Base-by-base conservation (phyloP, 2,797 vertebrate species). In the Darevskia nairensis region DNA sequence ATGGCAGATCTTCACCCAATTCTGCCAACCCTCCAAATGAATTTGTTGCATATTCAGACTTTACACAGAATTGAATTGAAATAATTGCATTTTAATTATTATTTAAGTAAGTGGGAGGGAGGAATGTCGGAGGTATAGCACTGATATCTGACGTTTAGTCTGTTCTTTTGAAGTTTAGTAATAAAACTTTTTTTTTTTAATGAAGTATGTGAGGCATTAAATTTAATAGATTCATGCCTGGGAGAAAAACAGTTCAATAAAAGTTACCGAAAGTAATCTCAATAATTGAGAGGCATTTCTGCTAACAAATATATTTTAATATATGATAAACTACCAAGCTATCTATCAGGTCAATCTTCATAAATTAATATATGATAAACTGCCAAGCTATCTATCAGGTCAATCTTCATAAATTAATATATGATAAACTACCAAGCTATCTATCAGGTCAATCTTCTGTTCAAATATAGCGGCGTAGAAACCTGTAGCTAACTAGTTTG, bases 241-340 rank as follows among this genome's bases (percentile, higher is more conserved):
- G 21, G 5, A 32, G 32, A 75, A 87, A 27, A 92, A 83, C 86
- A 87, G 4, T 81, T 86, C 88, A 84, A 74, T 23, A 50, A 86
- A 41, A 13, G 29, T 77, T 86, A 10, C 32, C 66, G 5, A 66
- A 78, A 66, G 32, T 5, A 50, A 66, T 66, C 5, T 69, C 19
- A 50, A 4, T 8, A 46, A 10, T 17, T 68, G 6, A 78, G 78
- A 68, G 39, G 8, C 4, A 44, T 10, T 25, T 21, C 8, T 75
- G 7, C 59, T 64, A 35, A 50, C 17, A 27, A 4, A 85, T 50
- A 86, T 88, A 83, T 83, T 17, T 6, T 10, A 68, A 3, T 39
- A 74, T 81, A 6, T 1, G 7, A 76, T n/a, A 72, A n/a, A 15
- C 13, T 32, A 72, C 32, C 32, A 72, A 72, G n/a, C 15, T 17